A percentile compares a stretch with the other conserved stretches of the same genome.
These are phyloP conservation scores for Casuarius casuarius DNA, from an alignment of 2,113 vertebrate genomes.

Conservation along the genomic window DNA sequence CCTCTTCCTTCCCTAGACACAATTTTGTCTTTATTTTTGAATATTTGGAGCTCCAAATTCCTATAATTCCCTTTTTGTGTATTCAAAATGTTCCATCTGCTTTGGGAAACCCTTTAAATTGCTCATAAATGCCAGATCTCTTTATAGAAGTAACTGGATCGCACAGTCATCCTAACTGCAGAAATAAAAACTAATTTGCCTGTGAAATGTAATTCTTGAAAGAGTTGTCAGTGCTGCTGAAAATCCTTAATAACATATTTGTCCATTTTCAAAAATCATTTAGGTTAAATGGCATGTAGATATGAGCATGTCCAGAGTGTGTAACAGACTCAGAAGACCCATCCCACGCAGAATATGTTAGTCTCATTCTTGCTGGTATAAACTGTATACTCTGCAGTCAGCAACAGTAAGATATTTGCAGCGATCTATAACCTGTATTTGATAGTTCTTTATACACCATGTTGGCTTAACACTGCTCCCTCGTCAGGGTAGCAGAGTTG, in stretches of 20 bases:
- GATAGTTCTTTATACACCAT: not conserved
- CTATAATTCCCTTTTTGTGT: constrained; percentile 40
- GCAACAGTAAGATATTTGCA: not conserved
- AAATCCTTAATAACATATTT: constrained; percentile 23
- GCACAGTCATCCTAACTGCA: not conserved
- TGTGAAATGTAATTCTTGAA: not conserved
- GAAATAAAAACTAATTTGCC: not conserved
- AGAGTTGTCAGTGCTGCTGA: not conserved
- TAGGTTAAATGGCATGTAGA: not conserved
- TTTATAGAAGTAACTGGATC: constrained; percentile 33
- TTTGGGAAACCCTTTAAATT: constrained; percentile 57
- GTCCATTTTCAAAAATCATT: not conserved
- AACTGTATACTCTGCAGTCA: not conserved
- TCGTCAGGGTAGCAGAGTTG: not conserved
- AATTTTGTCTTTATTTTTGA: constrained; percentile 25
- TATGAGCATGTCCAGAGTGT: not conserved
- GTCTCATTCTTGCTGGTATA: not conserved
- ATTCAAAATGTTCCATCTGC: constrained; percentile 28
- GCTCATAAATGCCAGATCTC: constrained; percentile 57
- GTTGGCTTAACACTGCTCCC: not conserved
- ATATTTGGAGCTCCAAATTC: not conserved
- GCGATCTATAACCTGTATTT: accelerated
- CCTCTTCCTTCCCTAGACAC: not conserved
- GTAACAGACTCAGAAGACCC: not conserved
- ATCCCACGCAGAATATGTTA: not conserved